These are phyloP conservation scores for Eupithecia vulgata DNA, from an alignment of 2,888 invertebrate species.

Conservation along the genomic window DNA sequence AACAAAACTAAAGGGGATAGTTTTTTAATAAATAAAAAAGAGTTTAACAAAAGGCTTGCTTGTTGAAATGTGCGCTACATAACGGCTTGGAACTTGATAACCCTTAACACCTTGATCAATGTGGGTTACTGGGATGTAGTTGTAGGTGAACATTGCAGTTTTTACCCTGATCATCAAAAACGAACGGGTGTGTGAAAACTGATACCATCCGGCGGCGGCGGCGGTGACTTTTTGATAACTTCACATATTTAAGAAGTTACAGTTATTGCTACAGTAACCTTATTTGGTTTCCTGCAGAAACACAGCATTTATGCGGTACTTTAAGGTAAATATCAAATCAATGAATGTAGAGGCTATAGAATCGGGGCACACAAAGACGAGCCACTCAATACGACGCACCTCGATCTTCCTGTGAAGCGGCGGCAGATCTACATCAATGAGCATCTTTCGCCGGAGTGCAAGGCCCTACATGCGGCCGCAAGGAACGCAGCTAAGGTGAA, in stretches of 20 bases:
- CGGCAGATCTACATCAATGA: no score
- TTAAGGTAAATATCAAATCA: no score
- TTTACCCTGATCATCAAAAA: slow-evolving; percentile 72
- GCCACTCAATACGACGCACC: no score
- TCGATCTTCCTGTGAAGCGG: no score
- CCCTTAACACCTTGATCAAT: slow-evolving; percentile 81
- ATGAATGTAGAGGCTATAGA: no score
- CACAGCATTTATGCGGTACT: no score
- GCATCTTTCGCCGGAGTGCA: no score
- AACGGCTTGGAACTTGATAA: slow-evolving; percentile 81
- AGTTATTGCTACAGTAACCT: not conserved
- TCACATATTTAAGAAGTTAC: slow-evolving; percentile 15
- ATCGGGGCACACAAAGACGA: no score
- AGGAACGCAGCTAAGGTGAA: no score
- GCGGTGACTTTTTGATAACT: slow-evolving; percentile 44
- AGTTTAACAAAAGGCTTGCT: slow-evolving; percentile 67
- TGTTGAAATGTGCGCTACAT: slow-evolving; percentile 60
- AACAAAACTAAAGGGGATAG: slow-evolving; percentile 56
- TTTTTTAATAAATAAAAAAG: slow-evolving; percentile 64
- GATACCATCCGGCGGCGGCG: slow-evolving; percentile 73
- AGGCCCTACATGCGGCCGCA: no score
- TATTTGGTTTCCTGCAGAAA: not conserved
- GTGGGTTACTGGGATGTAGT: slow-evolving; percentile 77
- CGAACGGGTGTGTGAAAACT: slow-evolving; percentile 68
- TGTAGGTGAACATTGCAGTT: slow-evolving; percentile 60